Percentiles rank a stretch among this genome's conserved stretches.
Conservation (phyloP, 1,140 invertebrate species). For the Arctopsyche grandis region DNA sequence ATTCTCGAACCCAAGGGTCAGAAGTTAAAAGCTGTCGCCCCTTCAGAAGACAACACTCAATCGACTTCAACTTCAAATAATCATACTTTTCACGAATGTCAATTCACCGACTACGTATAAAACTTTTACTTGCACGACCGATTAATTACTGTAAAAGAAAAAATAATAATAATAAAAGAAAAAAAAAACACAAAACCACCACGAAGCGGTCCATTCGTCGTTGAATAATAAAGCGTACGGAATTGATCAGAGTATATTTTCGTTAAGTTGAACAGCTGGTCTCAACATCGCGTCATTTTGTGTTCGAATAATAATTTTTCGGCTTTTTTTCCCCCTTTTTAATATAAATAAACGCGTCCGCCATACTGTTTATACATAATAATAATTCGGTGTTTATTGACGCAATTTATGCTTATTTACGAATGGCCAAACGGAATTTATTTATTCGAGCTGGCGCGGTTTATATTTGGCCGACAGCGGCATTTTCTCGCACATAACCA, state of each 20-base stretch:
- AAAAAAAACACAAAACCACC: neutral
- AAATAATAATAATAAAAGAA: neutral
- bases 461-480: constrained; percentile 27
- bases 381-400: constrained; percentile 26
- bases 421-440: constrained; percentile 31
- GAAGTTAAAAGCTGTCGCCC: neutral
- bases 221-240: neutral
- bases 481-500: constrained; percentile 12
- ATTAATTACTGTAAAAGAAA: constrained; percentile 10
- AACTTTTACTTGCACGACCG: neutral
- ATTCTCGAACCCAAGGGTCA: constrained; percentile 51
- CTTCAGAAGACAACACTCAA: constrained; percentile 14
- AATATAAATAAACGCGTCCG: neutral
- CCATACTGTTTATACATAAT: neutral
- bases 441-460: constrained; percentile 30
- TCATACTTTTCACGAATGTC: constrained; percentile 14
- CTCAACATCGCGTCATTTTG: neutral
- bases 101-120: neutral
- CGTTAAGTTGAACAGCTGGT: constrained; percentile 1
- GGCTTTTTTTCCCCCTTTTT: neutral
- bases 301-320: neutral
- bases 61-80: neutral
- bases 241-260: neutral
- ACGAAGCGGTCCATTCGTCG: neutral
- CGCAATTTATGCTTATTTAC: constrained; percentile 28